Evolutionary conservation across 2,888 invertebrate species (phyloP), one percentile per base, ranked within the genome.

Genomic region (Drosophila lacicola): DNA sequence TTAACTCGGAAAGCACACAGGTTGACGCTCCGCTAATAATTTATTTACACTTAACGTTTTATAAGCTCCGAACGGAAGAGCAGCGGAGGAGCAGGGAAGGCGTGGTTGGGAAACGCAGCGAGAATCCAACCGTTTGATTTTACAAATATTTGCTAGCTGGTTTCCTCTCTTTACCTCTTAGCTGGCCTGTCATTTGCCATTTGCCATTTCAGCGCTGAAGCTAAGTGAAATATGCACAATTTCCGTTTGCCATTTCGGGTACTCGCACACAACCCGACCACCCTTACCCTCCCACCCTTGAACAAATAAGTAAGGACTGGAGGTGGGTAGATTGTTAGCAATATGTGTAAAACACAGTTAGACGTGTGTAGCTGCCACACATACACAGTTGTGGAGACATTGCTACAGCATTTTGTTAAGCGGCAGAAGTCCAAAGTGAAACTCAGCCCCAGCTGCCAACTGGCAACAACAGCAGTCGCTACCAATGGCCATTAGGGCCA

Each of bases 141-240:
- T 50, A 71, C 87, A 83, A 83, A 89, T 83, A 83, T 83, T 83
- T 83, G 69, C 81, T 63, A 50, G 42, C 57, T 55, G 69, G 65
- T 49, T 65, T 50, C 51, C 68, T 54, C 60, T 42, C 64, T 42
- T 36, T 68, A 61, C 42, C 71, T 64, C 50, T 68, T 62, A 25
- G 58, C 56, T 53, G 39, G 47, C 37, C 47, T 55, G 69, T 82
- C 74, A 78, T 71, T 73, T 80, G 68, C 82, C 79, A 74, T 72
- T 79, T 82, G 83, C 74, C 80, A 80, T 77, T 88, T 88, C 69
- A 83, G 64, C 83, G 74, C 62, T 77, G 73, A 89, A 74, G 72
- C 70, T 86, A 80, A 88, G 84, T 83, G 89, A 89, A 83, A 83
- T 83, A 83, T 88, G 73, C 69, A 80, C 73, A 86, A 86, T 86